Evolutionary conservation across 2,113 vertebrate genomes (phyloP), one percentile per base, ranked within the genome.

Genomic region (Sitta europaea): DNA sequence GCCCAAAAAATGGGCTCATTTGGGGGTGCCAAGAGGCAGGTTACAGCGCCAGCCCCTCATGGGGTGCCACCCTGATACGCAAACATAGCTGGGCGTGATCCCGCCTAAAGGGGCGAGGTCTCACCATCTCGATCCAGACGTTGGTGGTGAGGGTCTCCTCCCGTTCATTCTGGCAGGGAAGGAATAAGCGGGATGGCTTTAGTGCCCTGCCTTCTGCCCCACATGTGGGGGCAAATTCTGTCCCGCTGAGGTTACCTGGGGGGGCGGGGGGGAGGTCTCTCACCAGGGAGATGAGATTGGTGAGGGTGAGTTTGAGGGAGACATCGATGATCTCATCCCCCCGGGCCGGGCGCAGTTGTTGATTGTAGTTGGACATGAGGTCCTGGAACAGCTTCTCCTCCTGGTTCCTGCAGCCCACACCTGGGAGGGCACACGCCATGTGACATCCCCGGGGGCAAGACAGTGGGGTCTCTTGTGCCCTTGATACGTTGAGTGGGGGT

Each of bases 91-190:
- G 55, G 36, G 7, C 2, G 4, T 7, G 31, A 10, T 75, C 25
- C 66, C 77, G 75, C 31, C n/a, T 45, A 22, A n/a, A 21, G 8
- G 10, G 22, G 4, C 42, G 35, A 6, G 40, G 8, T 77, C 98
- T 99, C 98, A 99, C 99, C 98, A 99, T 98, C 96, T 99, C 99
- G 7, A 99, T 98, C 99, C 99, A 99, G 57, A 99, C 99, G 0
- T 98, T 99, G 78, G 99, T 99, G 7, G 98, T 99, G 83, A 99
- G 98, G 18, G 98, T 98, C 91, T 99, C 99, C 85, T 99, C 99
- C 78, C 98, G 98, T 93, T 99, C 99, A 4, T 99, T 99, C 99
- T 99, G 85, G 42, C 53, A 94, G 42, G 17, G 18, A 78, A 57
- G 31, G 14, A 55, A 68, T 40, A 21, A 42, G 9, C 24, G 9